A percentile compares a stretch with the other conserved stretches of the same genome.
phyloP scores from a whole-genome alignment of 2,888 invertebrate species.

The Melipona beecheii region DNA sequence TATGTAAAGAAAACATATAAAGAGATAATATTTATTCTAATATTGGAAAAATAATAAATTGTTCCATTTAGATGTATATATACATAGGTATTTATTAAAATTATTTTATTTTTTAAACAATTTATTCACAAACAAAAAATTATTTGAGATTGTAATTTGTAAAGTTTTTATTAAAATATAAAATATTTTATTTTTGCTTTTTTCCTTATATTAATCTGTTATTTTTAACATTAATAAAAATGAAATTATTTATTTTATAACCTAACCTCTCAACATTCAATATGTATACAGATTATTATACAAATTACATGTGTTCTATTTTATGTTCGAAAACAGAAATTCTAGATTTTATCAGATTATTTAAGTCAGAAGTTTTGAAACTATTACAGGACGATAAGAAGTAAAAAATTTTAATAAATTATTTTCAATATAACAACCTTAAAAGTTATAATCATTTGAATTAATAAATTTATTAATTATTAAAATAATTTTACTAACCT shows the following conservation, averaged over 20 bases:
- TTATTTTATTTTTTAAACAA: too few species aligned
- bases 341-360: neutral
- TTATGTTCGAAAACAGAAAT: neutral
- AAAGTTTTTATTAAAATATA: too few species aligned
- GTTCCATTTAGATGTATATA: neutral
- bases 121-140: too few species aligned
- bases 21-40: neutral
- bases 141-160: too few species aligned
- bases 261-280: neutral
- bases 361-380: neutral
- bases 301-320: neutral
- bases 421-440: neutral
- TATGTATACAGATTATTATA: neutral
- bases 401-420: slow-evolving; percentile 1
- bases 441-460: neutral
- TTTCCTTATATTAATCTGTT: neutral
- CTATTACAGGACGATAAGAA: neutral
- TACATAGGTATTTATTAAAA: neutral
- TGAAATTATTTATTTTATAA: neutral
- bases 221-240: neutral
- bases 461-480: slow-evolving; percentile 1
- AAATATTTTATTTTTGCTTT: too few species aligned
- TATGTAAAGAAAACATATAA: neutral
- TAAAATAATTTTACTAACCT: slow-evolving; percentile 28
- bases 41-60: neutral